Conservation (phyloP, 2,888 invertebrate species). For the Campoplex capitator region DNA sequence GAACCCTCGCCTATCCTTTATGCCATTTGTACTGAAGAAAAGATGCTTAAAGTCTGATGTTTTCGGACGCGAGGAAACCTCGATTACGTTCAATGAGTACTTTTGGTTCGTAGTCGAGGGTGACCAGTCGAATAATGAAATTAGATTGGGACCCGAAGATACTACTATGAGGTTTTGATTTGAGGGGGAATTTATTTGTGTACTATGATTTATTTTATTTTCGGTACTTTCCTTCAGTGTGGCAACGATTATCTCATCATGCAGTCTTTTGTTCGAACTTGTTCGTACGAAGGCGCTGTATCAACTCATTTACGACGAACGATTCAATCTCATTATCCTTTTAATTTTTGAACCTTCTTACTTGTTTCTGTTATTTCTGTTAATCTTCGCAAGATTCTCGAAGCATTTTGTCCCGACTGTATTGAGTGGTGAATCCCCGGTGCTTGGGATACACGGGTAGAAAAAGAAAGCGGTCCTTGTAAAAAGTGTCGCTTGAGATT, state of each 20-base stretch:
- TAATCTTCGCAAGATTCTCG: constrained; percentile 35
- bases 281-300: constrained; percentile 35
- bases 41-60: neutral
- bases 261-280: constrained; percentile 24
- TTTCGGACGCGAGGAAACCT: constrained; percentile 22
- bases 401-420: constrained; percentile 41
- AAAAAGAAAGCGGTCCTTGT: constrained; percentile 59
- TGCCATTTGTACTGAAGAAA: neutral
- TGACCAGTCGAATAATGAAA: constrained; percentile 62
- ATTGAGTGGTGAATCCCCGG: constrained; percentile 50
- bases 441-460: constrained; percentile 59
- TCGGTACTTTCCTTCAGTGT: constrained; percentile 67
- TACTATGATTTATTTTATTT: neutral
- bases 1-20: neutral
- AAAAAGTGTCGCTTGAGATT: constrained; percentile 68
- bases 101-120: constrained; percentile 22
- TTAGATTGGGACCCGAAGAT: constrained; percentile 34
- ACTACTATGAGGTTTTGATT: constrained; percentile 42
- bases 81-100: constrained; percentile 44
- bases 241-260: constrained; percentile 36
- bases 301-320: constrained; percentile 16
- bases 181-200: constrained; percentile 12
- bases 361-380: constrained; percentile 38
- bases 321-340: constrained; percentile 9
- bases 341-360: constrained; percentile 6